Conservation (phyloP, 1,140 invertebrate genomes). For the Nixonia krombeini region DNA sequence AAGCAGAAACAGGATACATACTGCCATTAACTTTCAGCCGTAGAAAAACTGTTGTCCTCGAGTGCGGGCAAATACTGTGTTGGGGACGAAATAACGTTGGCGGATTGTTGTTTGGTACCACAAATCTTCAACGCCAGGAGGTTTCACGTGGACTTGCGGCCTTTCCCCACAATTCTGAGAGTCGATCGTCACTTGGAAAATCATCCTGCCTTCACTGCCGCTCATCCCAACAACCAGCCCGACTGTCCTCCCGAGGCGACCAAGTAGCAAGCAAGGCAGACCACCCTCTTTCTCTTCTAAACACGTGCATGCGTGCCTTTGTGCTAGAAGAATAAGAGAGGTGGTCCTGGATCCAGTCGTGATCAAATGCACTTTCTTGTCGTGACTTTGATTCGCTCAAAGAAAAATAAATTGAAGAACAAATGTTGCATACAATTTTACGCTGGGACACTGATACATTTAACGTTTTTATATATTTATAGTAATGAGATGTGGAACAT, state of each 20-base stretch:
- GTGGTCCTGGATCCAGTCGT: slow-evolving; percentile 53
- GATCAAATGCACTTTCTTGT: slow-evolving; percentile 44
- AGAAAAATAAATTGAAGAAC: too few species aligned
- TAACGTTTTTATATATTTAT: background rate
- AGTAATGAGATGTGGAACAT: slow-evolving; percentile 1
- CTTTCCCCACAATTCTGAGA: slow-evolving; percentile 89
- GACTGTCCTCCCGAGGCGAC: slow-evolving; percentile 90
- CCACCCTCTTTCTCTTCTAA: slow-evolving; percentile 71
- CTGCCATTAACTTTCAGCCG: slow-evolving; percentile 80
- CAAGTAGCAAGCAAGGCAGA: slow-evolving; percentile 77
- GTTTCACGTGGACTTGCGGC: slow-evolving; percentile 92
- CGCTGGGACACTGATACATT: too few species aligned
- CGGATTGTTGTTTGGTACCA: slow-evolving; percentile 95
- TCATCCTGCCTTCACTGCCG: slow-evolving; percentile 89
- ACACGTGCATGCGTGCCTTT: too few species aligned
- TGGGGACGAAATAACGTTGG: slow-evolving; percentile 93
- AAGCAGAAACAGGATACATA: too few species aligned
- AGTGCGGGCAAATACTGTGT: slow-evolving; percentile 95
- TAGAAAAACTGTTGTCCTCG: slow-evolving; percentile 88
- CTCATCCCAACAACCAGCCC: slow-evolving; percentile 90
- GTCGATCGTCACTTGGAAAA: slow-evolving; percentile 89
- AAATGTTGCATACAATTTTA: background rate
- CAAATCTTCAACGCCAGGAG: slow-evolving; percentile 93
- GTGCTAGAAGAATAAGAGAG: slow-evolving; percentile 50
- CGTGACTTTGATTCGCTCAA: slow-evolving; percentile 15